These are phyloP conservation scores for Scophthalmus maximus DNA, from an alignment of 2,113 vertebrate species.

Conservation along the genomic window DNA sequence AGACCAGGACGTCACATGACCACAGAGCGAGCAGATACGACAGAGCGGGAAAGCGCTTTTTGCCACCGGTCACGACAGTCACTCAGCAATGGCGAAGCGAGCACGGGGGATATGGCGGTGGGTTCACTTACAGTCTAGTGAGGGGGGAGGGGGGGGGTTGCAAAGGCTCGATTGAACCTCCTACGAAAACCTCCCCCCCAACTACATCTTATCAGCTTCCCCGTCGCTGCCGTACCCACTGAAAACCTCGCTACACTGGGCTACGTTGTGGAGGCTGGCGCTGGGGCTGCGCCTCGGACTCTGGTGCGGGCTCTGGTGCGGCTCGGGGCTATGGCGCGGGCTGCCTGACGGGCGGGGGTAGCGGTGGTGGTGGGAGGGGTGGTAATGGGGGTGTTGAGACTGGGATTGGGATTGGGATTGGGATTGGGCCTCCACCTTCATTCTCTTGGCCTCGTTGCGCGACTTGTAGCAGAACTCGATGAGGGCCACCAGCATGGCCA, in stretches of 20 bases:
- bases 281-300: conserved; percentile 89
- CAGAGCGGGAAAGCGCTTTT: conserved; percentile 80
- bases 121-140: conserved; percentile 88
- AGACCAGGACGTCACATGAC: conserved; percentile 67
- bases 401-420: conserved; percentile 75
- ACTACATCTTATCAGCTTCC: conserved; percentile 94
- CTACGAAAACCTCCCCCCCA: conserved; percentile 59
- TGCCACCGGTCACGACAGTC: conserved; percentile 90
- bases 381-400: conserved; percentile 81
- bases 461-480: conserved; percentile 99
- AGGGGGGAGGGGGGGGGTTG: conserved; percentile 6
- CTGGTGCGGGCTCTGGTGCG: conserved; percentile 70
- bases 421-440: conserved; percentile 96
- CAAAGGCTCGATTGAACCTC: conserved; percentile 29
- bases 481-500: conserved; percentile 99
- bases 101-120: conserved; percentile 78
- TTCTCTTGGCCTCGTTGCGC: conserved; percentile 99
- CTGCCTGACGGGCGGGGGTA: conserved; percentile 65
- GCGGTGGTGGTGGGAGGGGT: conserved; percentile 57
- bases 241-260: conserved; percentile 97
- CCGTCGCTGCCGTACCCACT: conserved; percentile 93
- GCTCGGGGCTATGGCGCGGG: conserved; percentile 59
- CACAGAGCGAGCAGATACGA: conserved; percentile 65
- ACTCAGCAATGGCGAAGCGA: conserved; percentile 82
- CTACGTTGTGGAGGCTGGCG: conserved; percentile 95